Percentiles rank a stretch among this genome's conserved stretches.
These are phyloP conservation scores for Naso thynnoides DNA, from an alignment of 2,797 vertebrate genomes.

Conservation along the genomic window DNA sequence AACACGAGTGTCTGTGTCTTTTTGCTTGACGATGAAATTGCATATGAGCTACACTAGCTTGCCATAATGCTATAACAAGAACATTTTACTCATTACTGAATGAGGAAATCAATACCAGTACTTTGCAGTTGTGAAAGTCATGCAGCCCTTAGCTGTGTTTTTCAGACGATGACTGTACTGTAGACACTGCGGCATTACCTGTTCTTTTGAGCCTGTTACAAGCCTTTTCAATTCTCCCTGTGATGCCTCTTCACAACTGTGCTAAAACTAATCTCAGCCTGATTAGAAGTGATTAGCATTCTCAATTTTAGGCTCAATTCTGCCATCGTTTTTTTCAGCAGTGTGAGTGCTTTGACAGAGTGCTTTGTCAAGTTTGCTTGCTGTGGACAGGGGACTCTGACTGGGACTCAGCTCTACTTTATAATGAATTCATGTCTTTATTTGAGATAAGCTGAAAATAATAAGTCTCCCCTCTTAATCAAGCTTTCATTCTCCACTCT, in stretches of 20 bases:
- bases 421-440: neutral
- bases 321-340: neutral
- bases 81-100: neutral
- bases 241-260: neutral
- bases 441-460: neutral
- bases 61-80: neutral
- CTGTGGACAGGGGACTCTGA: neutral
- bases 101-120: neutral
- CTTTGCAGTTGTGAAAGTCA: neutral
- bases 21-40: neutral
- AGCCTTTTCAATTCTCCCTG: neutral
- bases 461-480: neutral
- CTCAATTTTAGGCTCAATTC: neutral
- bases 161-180: neutral
- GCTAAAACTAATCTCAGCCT: conserved; percentile 9
- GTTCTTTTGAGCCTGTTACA: neutral
- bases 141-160: neutral
- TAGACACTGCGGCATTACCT: neutral
- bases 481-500: neutral
- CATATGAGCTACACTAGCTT: too few relatives aligned
- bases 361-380: neutral
- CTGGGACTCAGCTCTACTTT: neutral
- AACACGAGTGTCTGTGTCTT: neutral
- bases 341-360: conserved; percentile 2
- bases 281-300: conserved; percentile 7